These are phyloP conservation scores for Megalonaias nervosa DNA, from an alignment of 1,140 invertebrate genomes.

Conservation along the genomic window DNA sequence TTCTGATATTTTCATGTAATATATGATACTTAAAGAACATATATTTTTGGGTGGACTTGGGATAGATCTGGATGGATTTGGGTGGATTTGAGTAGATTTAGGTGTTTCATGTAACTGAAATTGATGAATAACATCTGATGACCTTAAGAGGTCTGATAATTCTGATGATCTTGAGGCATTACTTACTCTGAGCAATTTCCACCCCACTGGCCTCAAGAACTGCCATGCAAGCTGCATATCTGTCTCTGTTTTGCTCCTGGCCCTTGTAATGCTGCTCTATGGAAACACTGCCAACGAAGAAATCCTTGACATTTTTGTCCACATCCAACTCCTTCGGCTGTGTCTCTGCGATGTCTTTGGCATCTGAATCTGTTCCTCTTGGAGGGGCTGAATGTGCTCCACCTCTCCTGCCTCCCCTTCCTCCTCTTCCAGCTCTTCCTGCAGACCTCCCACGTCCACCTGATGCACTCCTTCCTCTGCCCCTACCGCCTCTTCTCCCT, in stretches of 20 bases:
- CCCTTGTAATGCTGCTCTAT: slow-evolving; percentile 62
- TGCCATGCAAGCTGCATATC: slow-evolving; percentile 63
- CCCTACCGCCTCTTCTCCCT: neutral
- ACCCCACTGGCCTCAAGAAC: slow-evolving; percentile 60
- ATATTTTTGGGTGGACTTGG: no score
- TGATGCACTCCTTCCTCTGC: neutral
- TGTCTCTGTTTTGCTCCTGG: slow-evolving; percentile 57
- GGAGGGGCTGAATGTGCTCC: neutral
- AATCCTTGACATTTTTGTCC: slow-evolving; percentile 50
- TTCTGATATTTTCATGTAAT: no score
- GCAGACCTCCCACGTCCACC: neutral
- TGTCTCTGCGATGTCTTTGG: slow-evolving; percentile 10
- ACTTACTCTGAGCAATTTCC: slow-evolving; percentile 66
- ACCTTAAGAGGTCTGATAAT: no score
- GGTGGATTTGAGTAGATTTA: no score
- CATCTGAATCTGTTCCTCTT: neutral
- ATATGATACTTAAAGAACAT: no score
- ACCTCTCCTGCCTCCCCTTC: slow-evolving; percentile 9
- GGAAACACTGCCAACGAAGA: slow-evolving; percentile 54
- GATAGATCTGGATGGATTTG: no score
- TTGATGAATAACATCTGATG: no score
- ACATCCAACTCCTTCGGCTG: slow-evolving; percentile 39
- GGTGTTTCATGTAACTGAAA: no score
- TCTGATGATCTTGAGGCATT: no score
- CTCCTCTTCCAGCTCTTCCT: slow-evolving; percentile 10